These are phyloP conservation scores for Lutraria rhynchaena DNA, from an alignment of 1,140 invertebrate genomes.

Conservation along the genomic window DNA sequence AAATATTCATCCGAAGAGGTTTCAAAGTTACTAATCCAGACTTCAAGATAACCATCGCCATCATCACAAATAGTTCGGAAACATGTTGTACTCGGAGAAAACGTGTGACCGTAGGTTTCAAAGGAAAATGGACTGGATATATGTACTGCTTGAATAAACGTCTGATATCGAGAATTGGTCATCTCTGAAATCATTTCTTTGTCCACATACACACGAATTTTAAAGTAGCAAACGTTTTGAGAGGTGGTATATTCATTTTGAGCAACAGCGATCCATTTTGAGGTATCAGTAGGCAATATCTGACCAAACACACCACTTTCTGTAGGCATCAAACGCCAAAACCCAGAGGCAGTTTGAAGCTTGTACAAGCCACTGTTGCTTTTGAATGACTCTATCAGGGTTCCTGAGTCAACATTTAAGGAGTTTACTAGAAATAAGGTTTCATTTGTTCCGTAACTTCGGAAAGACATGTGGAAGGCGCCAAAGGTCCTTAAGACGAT, in stretches of 20 bases:
- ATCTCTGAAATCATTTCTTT: neutral
- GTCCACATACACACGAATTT: neutral
- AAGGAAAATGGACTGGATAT: neutral
- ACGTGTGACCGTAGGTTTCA: neutral
- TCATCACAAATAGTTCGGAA: neutral
- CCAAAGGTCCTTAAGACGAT: neutral
- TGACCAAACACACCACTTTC: neutral
- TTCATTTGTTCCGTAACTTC: neutral
- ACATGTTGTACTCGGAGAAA: neutral
- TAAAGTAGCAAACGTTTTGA: neutral
- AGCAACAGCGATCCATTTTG: neutral
- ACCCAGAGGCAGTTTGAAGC: neutral
- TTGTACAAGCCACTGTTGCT: neutral
- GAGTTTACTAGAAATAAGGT: neutral
- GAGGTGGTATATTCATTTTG: neutral
- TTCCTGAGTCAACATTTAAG: neutral
- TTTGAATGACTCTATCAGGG: neutral
- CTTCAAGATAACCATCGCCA: neutral
- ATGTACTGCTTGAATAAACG: neutral
- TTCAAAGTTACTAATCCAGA: slow-evolving; percentile 7
- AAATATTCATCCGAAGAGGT: neutral
- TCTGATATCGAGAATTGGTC: neutral
- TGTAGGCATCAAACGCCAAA: neutral
- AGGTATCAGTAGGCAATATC: neutral
- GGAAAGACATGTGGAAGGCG: neutral